Base-by-base conservation (phyloP, 2,797 vertebrate species). In the Spheniscus humboldti region DNA sequence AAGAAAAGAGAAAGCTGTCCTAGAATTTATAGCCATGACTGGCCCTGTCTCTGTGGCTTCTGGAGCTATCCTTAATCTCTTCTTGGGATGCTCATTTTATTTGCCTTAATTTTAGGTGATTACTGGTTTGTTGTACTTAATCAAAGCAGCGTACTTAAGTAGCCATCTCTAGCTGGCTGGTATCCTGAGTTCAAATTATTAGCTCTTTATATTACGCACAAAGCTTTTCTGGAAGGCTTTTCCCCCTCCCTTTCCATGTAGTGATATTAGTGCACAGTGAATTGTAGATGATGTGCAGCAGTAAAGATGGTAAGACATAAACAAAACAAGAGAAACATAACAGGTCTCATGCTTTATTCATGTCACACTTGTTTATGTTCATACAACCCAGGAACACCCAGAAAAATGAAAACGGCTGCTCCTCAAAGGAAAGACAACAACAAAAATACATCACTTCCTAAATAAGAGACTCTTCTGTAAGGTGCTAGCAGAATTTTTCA, bases 291-390 rank as follows among this genome's bases (percentile, higher is more conserved):
- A 74, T 52, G 39, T 82, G 63, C 72, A 74, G 56, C 67, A 77
- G 63, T 43, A 11, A 91, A 80, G 84, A 67, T 63, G 71, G 45
- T 82, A 79, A 92, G 71, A 79, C n/a, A 60, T 50, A 71, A 96
- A 90, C 69, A 88, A 76, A 86, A 66, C 59, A 91, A 81, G 76
- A 63, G 67, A n/a, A 95, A 47, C 35, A 27, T 75, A 91, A 86
- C 67, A 71, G 83, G 50, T 91, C 60, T 95, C 84, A 91, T 93
- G 68, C 86, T 95, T 96, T 92, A 96, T 95, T 94, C 80, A 85
- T 95, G 25, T 85, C 67, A 77, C 45, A 39, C 72, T 92, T 95
- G 81, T 95, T 95, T 88, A 87, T 81, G 72, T 94, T 90, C 75
- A 33, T 93, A n/a, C 41, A 64, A 86, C 74, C 52, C 35, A 84